Evolutionary conservation across 2,888 invertebrate genomes (phyloP).

Genomic region (Lasioglossum calceatum): DNA sequence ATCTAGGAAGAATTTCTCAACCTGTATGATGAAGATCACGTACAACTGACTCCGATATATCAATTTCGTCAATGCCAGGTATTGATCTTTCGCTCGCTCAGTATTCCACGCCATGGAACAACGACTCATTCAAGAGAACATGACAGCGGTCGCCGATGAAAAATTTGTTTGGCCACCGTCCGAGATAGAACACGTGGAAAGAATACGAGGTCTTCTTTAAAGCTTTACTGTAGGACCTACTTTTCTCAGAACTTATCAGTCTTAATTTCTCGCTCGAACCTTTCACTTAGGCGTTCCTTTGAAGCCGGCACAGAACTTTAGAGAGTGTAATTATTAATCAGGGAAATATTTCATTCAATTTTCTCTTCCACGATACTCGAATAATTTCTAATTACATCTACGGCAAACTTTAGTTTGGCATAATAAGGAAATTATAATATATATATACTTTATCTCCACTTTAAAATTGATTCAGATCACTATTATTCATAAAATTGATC

Average conservation of each 20-base stretch:
- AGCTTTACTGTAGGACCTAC: not conserved
- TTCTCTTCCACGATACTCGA: not conserved
- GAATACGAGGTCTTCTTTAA: conserved; percentile 9
- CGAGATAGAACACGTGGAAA: not conserved
- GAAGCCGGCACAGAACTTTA: not conserved
- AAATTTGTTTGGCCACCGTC: conserved; percentile 11
- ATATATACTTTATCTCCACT: not conserved
- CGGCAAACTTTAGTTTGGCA: not conserved
- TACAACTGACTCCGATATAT: not conserved
- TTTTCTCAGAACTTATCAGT: not conserved
- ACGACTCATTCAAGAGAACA: not conserved
- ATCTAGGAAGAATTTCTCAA: not conserved
- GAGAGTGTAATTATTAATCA: not conserved
- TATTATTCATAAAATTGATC: not conserved
- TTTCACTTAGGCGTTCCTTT: not conserved
- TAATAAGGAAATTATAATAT: not conserved
- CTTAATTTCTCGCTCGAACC: not conserved
- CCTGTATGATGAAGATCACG: not conserved
- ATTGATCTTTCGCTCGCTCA: not conserved
- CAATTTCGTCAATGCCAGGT: conserved; percentile 19
- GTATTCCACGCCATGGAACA: not conserved
- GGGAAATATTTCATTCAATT: not conserved
- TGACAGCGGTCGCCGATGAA: not conserved
- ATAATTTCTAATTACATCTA: not conserved
- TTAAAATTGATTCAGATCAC: not conserved